Conservation (phyloP, 2,113 vertebrate genomes). For the Aspidoscelis tigris region DNA sequence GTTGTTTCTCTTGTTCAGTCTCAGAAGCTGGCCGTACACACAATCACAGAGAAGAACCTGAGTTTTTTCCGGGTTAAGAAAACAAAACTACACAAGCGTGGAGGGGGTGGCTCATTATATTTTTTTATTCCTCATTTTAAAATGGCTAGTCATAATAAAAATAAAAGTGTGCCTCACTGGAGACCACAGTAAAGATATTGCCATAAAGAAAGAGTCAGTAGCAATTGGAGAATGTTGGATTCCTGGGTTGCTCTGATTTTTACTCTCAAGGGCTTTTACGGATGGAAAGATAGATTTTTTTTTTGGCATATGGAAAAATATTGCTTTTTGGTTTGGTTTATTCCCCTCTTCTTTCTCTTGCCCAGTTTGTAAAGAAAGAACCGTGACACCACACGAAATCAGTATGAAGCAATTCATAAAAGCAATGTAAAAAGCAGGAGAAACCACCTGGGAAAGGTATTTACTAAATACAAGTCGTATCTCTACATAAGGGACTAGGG, state of each 20-base stretch:
- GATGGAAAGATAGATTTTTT: conserved; percentile 32
- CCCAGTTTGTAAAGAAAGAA: conserved; percentile 60
- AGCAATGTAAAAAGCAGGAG: conserved; percentile 6
- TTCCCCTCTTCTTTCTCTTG: conserved; percentile 54
- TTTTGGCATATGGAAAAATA: conserved; percentile 81
- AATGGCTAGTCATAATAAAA: conserved; percentile 58
- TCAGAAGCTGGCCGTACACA: background rate
- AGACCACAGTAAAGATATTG: conserved; percentile 52
- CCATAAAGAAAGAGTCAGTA: conserved; percentile 58
- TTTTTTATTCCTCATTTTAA: conserved; percentile 67
- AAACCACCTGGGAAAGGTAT: background rate
- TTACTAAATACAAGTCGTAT: conserved; percentile 19
- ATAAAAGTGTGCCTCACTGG: conserved; percentile 29
- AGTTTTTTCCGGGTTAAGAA: background rate
- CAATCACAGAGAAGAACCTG: background rate
- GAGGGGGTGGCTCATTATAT: conserved; percentile 62
- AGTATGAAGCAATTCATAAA: conserved; percentile 7
- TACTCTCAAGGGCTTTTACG: conserved; percentile 18
- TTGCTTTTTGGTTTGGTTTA: conserved; percentile 70
- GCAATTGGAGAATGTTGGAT: conserved; percentile 35
- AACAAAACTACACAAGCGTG: conserved; percentile 40
- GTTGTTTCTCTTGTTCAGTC: too few species aligned
- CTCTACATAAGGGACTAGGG: background rate
- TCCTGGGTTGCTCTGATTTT: conserved; percentile 19
- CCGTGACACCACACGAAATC: background rate